A percentile compares a stretch with the other conserved stretches of the same genome.
Conservation (phyloP, 2,888 invertebrate genomes). For the Oxycera nigricornis region DNA sequence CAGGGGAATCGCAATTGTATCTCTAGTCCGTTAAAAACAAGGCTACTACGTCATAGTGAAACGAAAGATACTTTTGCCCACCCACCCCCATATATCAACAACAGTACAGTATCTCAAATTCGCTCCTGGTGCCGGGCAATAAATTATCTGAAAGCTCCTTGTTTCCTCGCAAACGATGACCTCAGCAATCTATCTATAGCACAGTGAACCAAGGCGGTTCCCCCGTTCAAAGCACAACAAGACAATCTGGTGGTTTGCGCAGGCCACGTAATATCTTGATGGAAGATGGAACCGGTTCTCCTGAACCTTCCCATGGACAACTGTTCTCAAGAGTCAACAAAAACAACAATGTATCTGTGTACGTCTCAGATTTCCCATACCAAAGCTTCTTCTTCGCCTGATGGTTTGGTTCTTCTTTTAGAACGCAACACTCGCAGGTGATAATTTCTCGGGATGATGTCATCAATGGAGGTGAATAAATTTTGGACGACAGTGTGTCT, state of each 20-base stretch:
- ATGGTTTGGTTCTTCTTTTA: neutral
- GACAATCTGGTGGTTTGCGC: neutral
- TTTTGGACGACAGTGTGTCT: too few relatives aligned
- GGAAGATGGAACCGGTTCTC: conserved; percentile 1
- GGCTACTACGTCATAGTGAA: neutral
- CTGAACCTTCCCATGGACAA: neutral
- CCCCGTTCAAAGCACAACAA: neutral
- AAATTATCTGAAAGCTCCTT: neutral
- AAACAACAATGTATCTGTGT: neutral
- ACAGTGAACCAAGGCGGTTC: neutral
- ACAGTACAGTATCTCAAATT: neutral
- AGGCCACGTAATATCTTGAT: conserved; percentile 23
- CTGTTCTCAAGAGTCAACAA: neutral
- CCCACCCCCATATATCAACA: neutral
- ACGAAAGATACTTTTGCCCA: neutral
- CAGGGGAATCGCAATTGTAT: neutral
- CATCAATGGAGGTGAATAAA: neutral
- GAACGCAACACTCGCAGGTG: neutral
- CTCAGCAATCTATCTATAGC: neutral
- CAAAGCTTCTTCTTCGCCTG: neutral
- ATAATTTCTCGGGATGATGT: neutral
- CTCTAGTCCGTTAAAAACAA: neutral
- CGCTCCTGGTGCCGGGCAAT: neutral
- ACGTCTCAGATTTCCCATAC: conserved; percentile 1
- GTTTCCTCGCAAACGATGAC: neutral